phyloP scores from a whole-genome alignment of 2,113 vertebrate genomes.

The Laterallus jamaicensis region DNA sequence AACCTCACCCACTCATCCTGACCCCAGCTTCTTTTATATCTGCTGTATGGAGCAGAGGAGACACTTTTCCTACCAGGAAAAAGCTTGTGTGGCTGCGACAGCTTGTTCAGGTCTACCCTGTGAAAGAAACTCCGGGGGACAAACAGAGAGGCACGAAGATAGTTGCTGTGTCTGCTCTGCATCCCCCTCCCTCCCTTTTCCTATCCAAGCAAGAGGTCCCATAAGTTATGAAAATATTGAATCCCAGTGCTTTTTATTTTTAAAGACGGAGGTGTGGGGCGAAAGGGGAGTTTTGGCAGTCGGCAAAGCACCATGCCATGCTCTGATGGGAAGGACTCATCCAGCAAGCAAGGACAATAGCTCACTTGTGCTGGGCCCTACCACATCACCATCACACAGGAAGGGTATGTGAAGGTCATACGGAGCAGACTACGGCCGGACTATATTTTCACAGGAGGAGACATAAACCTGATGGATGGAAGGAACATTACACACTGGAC shows the following conservation, averaged over 20 bases:
- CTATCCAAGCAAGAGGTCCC: not conserved
- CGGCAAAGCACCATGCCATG: not conserved
- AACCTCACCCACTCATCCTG: not conserved
- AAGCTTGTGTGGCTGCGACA: accelerated
- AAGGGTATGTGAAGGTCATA: conserved; percentile 28
- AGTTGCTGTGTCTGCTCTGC: not conserved
- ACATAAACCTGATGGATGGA: conserved; percentile 42
- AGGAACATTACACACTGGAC: not conserved
- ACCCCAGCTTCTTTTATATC: not conserved
- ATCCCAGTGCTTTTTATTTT: conserved; percentile 9
- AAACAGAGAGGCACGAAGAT: accelerated
- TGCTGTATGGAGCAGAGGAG: not conserved
- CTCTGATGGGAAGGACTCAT: not conserved
- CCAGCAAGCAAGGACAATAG: conserved; percentile 47
- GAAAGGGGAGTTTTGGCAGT: conserved; percentile 1
- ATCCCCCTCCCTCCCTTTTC: not conserved
- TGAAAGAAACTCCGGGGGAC: not conserved
- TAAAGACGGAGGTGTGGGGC: not conserved
- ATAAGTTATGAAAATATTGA: conserved; percentile 34
- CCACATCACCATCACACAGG: conserved; percentile 26
- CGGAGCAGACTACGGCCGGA: not conserved
- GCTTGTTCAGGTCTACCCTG: not conserved
- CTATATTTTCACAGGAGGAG: conserved; percentile 53
- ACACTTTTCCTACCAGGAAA: not conserved
- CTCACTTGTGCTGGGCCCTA: conserved; percentile 26